Percentiles rank a stretch among this genome's conserved stretches.
Conservation (phyloP, 2,113 vertebrate species). For the Indicator indicator region DNA sequence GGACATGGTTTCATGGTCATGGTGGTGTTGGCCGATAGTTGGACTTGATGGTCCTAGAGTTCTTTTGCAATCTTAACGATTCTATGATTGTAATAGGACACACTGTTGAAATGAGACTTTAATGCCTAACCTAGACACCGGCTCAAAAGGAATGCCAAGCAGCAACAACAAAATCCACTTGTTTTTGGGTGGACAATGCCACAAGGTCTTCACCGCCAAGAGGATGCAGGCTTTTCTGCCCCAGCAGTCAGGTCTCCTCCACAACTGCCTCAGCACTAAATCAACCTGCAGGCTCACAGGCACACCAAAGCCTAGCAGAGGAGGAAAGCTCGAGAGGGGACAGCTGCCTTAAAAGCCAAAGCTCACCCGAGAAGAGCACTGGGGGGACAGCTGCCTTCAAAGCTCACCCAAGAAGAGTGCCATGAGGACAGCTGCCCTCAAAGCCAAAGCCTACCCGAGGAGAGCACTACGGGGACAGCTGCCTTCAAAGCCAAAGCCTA, state of each 20-base stretch:
- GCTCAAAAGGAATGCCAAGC: neutral
- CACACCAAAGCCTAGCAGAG: neutral
- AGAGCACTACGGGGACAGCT: too few species aligned
- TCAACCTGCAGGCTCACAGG: neutral
- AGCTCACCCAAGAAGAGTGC: rapidly evolving
- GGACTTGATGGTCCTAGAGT: too few species aligned
- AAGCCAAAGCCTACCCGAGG: too few species aligned
- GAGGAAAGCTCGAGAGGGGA: too few species aligned
- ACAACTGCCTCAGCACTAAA: rapidly evolving
- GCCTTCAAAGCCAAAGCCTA: neutral
- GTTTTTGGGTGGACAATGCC: rapidly evolving
- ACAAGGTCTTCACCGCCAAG: neutral
- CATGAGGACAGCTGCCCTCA: neutral
- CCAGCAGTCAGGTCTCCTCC: rapidly evolving
- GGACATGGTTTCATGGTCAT: too few species aligned
- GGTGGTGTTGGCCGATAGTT: too few species aligned
- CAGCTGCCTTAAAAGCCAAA: neutral
- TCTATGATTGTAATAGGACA: neutral
- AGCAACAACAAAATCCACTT: neutral
- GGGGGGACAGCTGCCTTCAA: neutral
- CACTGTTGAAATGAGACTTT: neutral
- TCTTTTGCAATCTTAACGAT: too few species aligned
- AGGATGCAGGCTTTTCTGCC: neutral
- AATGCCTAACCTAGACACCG: rapidly evolving
- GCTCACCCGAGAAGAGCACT: neutral